Percentiles rank a stretch among this genome's conserved stretches.
These are phyloP conservation scores for Mastomys natalensis DNA, from an alignment of 2,113 vertebrate species.

Conservation along the genomic window DNA sequence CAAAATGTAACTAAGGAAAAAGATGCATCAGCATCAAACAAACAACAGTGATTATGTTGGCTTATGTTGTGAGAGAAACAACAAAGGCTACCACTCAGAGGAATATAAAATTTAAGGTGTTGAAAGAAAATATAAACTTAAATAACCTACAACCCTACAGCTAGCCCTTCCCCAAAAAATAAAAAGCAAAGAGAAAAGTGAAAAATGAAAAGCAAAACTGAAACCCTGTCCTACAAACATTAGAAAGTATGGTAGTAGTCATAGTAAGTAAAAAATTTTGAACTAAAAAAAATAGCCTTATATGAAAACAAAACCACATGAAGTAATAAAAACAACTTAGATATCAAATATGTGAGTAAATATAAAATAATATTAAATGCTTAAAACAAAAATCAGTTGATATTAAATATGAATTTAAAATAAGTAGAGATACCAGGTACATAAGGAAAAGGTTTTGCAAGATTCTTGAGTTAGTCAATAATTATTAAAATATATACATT, in stretches of 20 bases:
- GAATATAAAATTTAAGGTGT: background rate
- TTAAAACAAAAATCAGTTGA: slow-evolving; percentile 4
- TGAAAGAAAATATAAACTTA: slow-evolving; percentile 39
- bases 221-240: background rate
- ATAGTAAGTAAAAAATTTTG: background rate
- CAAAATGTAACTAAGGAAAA: background rate
- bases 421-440: background rate
- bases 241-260: background rate
- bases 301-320: slow-evolving; percentile 3
- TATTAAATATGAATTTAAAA: background rate
- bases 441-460: background rate
- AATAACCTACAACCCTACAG: background rate
- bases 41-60: background rate
- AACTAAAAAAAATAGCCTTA: background rate
- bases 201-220: background rate
- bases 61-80: background rate
- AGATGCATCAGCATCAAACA: background rate
- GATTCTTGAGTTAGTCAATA: background rate
- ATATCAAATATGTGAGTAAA: background rate
- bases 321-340: background rate
- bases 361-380: background rate
- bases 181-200: background rate
- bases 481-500: slow-evolving; percentile 29
- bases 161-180: background rate
- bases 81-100: background rate